Evolutionary conservation across 2,888 invertebrate genomes (phyloP).

Genomic region (Alcis repandata): DNA sequence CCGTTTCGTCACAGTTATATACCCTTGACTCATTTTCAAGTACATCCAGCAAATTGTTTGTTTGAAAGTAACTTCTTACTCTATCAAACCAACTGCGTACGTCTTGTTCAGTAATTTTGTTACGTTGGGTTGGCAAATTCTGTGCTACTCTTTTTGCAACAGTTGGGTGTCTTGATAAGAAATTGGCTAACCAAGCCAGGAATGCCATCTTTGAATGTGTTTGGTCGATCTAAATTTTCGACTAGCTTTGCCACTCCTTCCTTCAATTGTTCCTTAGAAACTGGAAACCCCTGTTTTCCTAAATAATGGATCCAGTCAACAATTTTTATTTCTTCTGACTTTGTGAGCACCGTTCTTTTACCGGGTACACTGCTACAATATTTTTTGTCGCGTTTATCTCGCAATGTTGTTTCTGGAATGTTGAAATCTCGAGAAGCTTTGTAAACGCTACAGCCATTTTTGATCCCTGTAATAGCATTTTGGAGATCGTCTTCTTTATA

Average conservation of each 20-base stretch:
- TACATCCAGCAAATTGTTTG: conserved; percentile 2
- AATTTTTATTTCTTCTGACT: conserved; percentile 29
- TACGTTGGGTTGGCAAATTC: conserved; percentile 1
- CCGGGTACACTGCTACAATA: conserved; percentile 2
- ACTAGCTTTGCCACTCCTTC: conserved; percentile 33
- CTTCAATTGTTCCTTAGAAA: no score
- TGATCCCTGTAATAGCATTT: not conserved
- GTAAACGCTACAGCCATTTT: not conserved
- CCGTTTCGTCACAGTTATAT: conserved; percentile 44
- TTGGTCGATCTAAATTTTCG: conserved; percentile 32
- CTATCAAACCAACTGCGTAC: conserved; percentile 3
- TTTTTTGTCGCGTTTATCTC: conserved; percentile 6
- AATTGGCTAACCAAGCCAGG: conserved; percentile 38
- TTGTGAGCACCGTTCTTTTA: conserved; percentile 25
- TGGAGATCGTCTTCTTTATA: conserved; percentile 6
- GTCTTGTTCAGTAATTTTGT: conserved; percentile 3
- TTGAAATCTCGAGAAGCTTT: conserved; percentile 1
- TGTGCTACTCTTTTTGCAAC: conserved; percentile 5
- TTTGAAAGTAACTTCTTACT: not conserved
- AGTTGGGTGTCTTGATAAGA: conserved; percentile 5
- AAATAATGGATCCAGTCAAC: conserved; percentile 38
- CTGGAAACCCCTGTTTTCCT: conserved; percentile 36
- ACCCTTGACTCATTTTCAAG: conserved; percentile 24
- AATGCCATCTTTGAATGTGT: conserved; percentile 41
- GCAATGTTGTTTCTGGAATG: conserved; percentile 3